These are phyloP conservation scores for Hemistola chrysoprasaria DNA, from an alignment of 2,888 invertebrate genomes.

Conservation along the genomic window DNA sequence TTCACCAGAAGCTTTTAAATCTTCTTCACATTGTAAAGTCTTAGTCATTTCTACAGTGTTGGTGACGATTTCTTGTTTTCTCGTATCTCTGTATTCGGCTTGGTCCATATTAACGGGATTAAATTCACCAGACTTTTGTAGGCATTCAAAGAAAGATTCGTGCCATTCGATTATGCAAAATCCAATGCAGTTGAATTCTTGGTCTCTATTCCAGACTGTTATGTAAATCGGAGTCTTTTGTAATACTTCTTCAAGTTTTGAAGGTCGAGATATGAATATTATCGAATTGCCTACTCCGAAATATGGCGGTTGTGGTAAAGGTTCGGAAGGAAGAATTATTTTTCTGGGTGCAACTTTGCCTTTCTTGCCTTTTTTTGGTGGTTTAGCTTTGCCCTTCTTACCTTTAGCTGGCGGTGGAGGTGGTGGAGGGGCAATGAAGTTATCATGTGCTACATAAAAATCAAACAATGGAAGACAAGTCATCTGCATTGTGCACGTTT, in stretches of 20 bases:
- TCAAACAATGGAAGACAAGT: conserved; percentile 69
- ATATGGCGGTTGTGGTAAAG: conserved; percentile 70
- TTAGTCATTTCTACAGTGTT: conserved; percentile 63
- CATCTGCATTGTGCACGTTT: conserved; percentile 73
- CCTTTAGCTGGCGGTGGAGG: conserved; percentile 54
- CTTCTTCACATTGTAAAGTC: conserved; percentile 68
- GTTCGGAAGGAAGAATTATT: conserved; percentile 65
- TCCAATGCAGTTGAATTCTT: conserved; percentile 65
- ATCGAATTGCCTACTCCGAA: conserved; percentile 73
- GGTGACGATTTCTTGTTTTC: conserved; percentile 59
- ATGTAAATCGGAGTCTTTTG: conserved; percentile 65
- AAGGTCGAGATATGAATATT: conserved; percentile 69
- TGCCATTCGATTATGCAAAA: conserved; percentile 68
- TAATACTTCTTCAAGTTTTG: conserved; percentile 61
- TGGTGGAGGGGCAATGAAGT: conserved; percentile 69
- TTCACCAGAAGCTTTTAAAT: conserved; percentile 70
- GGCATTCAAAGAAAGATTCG: conserved; percentile 59
- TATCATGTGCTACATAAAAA: conserved; percentile 74
- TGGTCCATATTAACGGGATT: conserved; percentile 68
- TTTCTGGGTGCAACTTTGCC: conserved; percentile 46
- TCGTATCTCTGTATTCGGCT: conserved; percentile 63
- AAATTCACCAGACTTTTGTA: conserved; percentile 53
- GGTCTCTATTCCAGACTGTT: conserved; percentile 73
- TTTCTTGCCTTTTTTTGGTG: conserved; percentile 52
- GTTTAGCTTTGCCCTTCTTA: conserved; percentile 35